Conservation (phyloP, 2,797 vertebrate species). For the Lepus oiostolus region DNA sequence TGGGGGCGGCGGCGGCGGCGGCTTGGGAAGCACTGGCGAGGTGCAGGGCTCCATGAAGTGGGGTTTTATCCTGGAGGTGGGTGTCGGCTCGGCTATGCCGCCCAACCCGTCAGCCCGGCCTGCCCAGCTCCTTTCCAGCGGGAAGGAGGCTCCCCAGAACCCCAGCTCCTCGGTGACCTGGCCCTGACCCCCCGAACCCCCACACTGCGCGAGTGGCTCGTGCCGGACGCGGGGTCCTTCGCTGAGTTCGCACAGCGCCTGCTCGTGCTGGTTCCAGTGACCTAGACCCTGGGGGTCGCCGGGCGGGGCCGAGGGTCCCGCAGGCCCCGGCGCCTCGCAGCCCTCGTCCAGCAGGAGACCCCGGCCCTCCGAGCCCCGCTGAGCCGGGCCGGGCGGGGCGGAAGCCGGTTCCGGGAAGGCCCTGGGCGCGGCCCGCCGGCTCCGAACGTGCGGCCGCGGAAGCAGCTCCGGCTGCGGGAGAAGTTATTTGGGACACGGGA, state of each 20-base stretch:
- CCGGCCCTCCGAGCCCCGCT: not conserved
- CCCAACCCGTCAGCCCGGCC: slow-evolving; percentile 76
- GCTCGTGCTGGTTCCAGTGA: not conserved
- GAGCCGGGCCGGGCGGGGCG: not conserved
- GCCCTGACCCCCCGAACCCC: slow-evolving; percentile 56
- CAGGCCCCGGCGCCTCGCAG: not conserved
- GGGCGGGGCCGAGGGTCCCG: too few relatives aligned
- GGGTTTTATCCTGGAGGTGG: slow-evolving; percentile 81
- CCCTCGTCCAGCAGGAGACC: not conserved
- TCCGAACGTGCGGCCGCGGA: too few relatives aligned
- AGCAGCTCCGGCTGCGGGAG: not conserved
- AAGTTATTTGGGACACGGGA: slow-evolving; percentile 45
- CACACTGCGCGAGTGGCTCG: not conserved
- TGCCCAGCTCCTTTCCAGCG: slow-evolving; percentile 42
- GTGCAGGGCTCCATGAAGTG: slow-evolving; percentile 71
- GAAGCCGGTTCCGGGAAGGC: slow-evolving; percentile 67
- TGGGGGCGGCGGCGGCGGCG: not conserved
- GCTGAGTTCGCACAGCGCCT: not conserved
- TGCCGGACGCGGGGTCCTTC: not conserved
- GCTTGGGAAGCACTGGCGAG: not conserved
- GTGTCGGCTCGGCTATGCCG: slow-evolving; percentile 70
- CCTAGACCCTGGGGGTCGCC: not conserved
- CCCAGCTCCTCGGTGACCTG: slow-evolving; percentile 62
- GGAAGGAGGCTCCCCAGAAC: slow-evolving; percentile 69
- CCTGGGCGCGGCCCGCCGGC: slow-evolving; percentile 43